A percentile compares a stretch with the other conserved stretches of the same genome.
These are phyloP conservation scores for Microctonus brassicae DNA, from an alignment of 2,888 invertebrate genomes.

Conservation along the genomic window DNA sequence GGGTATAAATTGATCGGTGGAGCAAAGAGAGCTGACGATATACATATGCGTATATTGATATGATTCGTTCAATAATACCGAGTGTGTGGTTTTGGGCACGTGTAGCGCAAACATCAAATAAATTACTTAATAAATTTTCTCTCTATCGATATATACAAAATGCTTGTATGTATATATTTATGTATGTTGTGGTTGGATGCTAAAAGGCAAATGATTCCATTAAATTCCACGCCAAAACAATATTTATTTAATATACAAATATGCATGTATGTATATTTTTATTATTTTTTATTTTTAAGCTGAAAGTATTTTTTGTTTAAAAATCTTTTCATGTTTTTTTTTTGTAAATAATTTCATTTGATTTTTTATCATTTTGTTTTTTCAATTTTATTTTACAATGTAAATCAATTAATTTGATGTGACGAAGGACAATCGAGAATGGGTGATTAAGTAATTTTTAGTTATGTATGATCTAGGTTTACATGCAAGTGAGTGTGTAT, in stretches of 20 bases:
- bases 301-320: no score
- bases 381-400: not conserved
- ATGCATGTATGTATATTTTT: no score
- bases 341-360: no score
- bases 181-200: not conserved
- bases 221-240: not conserved
- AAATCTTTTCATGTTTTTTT: no score
- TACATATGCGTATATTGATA: constrained; percentile 3
- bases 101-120: constrained; percentile 62
- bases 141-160: not conserved
- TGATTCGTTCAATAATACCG: constrained; percentile 30
- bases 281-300: no score
- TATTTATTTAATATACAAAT: not conserved
- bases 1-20: constrained; percentile 11
- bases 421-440: not conserved
- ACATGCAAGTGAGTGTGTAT: not conserved
- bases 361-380: not conserved
- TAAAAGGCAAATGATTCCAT: not conserved
- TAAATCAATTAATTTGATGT: not conserved
- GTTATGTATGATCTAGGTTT: not conserved
- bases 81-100: constrained; percentile 3
- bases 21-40: not conserved
- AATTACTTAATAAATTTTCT: constrained; percentile 62
- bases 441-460: not conserved
- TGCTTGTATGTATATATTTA: not conserved